Conservation (phyloP, 2,797 vertebrate species). For the Pempheris klunzingeri region DNA sequence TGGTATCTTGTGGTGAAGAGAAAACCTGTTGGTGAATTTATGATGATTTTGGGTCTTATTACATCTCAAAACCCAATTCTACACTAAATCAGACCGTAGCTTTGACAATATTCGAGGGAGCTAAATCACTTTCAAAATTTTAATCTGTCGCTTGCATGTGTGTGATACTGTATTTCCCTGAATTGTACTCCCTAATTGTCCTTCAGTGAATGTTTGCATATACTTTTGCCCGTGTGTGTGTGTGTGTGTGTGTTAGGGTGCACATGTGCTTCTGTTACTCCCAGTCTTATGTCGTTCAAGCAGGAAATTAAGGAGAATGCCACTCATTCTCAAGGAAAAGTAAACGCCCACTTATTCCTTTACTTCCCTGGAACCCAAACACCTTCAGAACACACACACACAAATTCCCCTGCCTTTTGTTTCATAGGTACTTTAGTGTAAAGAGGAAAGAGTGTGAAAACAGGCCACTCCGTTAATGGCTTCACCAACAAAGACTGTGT, state of each 20-base stretch:
- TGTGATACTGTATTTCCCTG: constrained; percentile 3
- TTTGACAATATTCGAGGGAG: background rate
- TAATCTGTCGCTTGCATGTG: background rate
- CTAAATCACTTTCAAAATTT: constrained; percentile 2
- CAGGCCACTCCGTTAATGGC: constrained; percentile 47
- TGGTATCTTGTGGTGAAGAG: background rate
- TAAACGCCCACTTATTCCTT: constrained; percentile 72
- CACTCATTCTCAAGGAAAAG: constrained; percentile 81
- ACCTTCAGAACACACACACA: constrained; percentile 45
- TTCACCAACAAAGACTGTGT: constrained; percentile 56
- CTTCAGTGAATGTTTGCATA: constrained; percentile 1
- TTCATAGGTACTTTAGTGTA: constrained; percentile 31
- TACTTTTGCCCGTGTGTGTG: constrained; percentile 37
- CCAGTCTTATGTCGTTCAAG: constrained; percentile 54
- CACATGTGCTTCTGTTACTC: constrained; percentile 62
- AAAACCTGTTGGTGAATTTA: constrained; percentile 12
- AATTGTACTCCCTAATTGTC: constrained; percentile 9
- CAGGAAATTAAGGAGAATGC: constrained; percentile 88
- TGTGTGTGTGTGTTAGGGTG: constrained; percentile 20
- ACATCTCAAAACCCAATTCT: background rate
- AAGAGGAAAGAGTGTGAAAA: constrained; percentile 67
- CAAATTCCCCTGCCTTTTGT: constrained; percentile 50
- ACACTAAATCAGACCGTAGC: background rate
- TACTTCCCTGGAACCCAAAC: constrained; percentile 72
- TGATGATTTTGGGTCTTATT: background rate